Conservation (phyloP, 2,113 vertebrate genomes). For the Paratilapia polleni region DNA sequence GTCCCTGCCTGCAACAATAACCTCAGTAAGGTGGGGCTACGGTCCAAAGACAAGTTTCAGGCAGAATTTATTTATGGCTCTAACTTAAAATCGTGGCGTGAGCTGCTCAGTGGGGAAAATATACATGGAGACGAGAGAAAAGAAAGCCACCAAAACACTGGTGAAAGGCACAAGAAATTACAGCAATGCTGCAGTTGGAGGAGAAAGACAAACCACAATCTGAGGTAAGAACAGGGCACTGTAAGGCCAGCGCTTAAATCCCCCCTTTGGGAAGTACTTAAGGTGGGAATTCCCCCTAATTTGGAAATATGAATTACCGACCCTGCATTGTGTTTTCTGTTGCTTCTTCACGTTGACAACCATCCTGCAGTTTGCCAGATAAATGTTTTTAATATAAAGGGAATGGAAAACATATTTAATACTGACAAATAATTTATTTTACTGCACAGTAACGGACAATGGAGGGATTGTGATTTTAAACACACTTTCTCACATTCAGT, state of each 20-base stretch:
- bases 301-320: background rate
- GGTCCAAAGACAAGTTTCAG: background rate
- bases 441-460: background rate
- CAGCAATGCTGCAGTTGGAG: too few relatives aligned
- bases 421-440: background rate
- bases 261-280: rapidly evolving
- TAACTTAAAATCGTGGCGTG: background rate
- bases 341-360: too few relatives aligned
- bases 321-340: background rate
- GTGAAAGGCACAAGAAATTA: too few relatives aligned
- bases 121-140: too few relatives aligned
- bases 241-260: background rate
- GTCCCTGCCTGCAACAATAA: too few relatives aligned
- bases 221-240: background rate
- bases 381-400: background rate
- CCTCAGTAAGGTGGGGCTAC: background rate
- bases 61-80: background rate
- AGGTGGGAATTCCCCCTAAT: background rate
- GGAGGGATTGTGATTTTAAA: background rate
- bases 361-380: background rate
- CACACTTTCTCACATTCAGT: background rate
- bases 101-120: background rate
- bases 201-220: too few relatives aligned
- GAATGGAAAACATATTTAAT: rapidly evolving
- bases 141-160: too few relatives aligned